Evolutionary conservation across 2,888 invertebrate genomes (phyloP).

Genomic region (Hybos culiciformis): DNA sequence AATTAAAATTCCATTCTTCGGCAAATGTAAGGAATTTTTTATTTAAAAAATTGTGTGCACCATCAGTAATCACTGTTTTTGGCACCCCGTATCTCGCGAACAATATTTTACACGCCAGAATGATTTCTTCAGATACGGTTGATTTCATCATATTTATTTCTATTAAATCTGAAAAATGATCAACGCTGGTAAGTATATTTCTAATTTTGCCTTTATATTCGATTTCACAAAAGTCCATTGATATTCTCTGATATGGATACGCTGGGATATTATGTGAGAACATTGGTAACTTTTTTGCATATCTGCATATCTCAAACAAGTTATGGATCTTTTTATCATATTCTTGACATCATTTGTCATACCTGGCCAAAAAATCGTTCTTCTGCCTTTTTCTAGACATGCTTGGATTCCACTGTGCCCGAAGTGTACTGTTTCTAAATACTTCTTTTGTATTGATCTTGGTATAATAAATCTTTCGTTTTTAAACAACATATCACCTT

Average conservation of each 20-base stretch:
- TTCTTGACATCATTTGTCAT: too few species aligned
- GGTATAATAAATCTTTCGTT: slow-evolving; percentile 1
- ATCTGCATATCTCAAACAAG: too few species aligned
- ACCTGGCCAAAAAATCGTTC: slow-evolving; percentile 3
- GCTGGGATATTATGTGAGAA: slow-evolving; percentile 3
- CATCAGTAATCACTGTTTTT: too few species aligned
- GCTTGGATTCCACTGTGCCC: slow-evolving; percentile 8
- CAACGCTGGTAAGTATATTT: slow-evolving; percentile 4
- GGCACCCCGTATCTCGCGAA: slow-evolving; percentile 5
- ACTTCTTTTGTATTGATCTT: neutral
- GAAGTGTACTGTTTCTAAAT: slow-evolving; percentile 4
- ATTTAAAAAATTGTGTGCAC: too few species aligned
- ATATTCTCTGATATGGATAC: slow-evolving; percentile 6
- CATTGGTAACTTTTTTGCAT: slow-evolving; percentile 8
- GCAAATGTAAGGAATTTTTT: too few species aligned
- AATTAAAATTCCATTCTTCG: too few species aligned
- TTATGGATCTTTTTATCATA: too few species aligned
- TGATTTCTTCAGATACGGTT: neutral
- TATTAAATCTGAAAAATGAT: neutral
- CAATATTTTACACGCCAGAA: slow-evolving; percentile 5
- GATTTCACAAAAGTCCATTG: neutral
- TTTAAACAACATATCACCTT: neutral
- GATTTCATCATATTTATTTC: slow-evolving; percentile 3
- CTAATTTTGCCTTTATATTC: slow-evolving; percentile 1
- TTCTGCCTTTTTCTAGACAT: neutral